Base-by-base conservation (phyloP, 2,113 vertebrate species). In the Eretmochelys imbricata region DNA sequence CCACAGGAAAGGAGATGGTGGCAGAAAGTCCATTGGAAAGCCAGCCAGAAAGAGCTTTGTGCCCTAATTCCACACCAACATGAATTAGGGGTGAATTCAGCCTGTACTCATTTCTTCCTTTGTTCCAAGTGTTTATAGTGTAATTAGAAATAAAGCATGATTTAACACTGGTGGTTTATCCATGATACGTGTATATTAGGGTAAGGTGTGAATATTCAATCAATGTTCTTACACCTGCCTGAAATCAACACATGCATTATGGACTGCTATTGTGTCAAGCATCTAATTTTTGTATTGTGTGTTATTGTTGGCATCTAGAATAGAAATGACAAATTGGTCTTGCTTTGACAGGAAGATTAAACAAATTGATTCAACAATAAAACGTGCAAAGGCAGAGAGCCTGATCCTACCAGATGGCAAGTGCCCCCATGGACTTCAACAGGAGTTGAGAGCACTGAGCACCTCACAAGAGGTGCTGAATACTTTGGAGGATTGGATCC, bases 21-120 rank as follows among this genome's bases (percentile, higher is more conserved):
- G 10, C 59, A 10, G 25, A 19, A 20, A 27, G 48, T 51, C 16
- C 4, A 0, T 1, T 75, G n/a, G 10, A 42, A 22, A 38, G 22
- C 10, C 69, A 38, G 22, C 10, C 38, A 38, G 9, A 42, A 19
- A 65, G 9, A 72, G 69, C 69, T 72, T n/a, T 72, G n/a, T 24
- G 20, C 19, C n/a, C 69, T 24, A 75, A 75, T 20, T 42, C 42
- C 69, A 75, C 8, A 75, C 65, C 2, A 88, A 6, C 7, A 10
- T 11, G 62, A 49, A 93, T 17, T 49, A 82, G 53, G 88, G 20
- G 2, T 76, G 14, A 82, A 9, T 78, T 85, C 50, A 2, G 27
- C 3, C 13, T 78, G 7, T 20, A 75, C 8, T 6, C 31, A 82
- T 2, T 55, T 4, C 17, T 29, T 38, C 11, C 7, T 8, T 62